Conservation (phyloP, 2,797 vertebrate genomes). For the Rhodeus uyekii region DNA sequence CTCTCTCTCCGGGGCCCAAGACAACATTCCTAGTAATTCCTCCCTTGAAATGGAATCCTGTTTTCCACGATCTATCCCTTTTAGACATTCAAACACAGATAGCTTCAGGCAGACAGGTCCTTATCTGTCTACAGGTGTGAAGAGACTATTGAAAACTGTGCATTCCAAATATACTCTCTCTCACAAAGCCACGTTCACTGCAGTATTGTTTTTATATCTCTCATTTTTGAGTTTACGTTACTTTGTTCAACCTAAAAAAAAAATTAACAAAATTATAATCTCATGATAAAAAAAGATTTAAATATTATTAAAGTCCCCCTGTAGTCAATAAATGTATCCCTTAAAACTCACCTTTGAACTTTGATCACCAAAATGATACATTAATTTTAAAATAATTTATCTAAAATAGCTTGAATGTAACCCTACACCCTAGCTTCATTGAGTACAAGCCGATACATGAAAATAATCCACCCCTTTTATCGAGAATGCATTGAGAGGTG, state of each 20-base stretch:
- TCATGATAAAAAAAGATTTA: neutral
- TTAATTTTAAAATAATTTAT: no score
- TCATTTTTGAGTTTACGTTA: neutral
- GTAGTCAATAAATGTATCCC: no score
- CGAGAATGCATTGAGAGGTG: no score
- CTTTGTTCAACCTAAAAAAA: neutral
- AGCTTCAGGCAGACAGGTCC: neutral
- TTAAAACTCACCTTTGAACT: no score
- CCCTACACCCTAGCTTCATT: no score
- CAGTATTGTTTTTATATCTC: neutral
- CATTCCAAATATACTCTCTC: neutral
- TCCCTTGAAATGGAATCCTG: neutral
- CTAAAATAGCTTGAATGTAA: no score
- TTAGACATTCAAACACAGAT: constrained; percentile 13
- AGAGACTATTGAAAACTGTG: neutral
- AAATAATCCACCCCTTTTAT: no score
- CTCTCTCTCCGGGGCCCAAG: neutral
- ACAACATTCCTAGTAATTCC: constrained; percentile 1
- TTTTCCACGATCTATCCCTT: constrained; percentile 13
- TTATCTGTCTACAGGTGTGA: constrained; percentile 33
- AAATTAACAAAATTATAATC: neutral
- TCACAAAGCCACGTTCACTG: neutral
- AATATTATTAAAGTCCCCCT: no score
- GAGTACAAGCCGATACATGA: no score
- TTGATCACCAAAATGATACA: no score